Conservation (phyloP, 2,888 invertebrate genomes). For the Falcaria lacertinaria region DNA sequence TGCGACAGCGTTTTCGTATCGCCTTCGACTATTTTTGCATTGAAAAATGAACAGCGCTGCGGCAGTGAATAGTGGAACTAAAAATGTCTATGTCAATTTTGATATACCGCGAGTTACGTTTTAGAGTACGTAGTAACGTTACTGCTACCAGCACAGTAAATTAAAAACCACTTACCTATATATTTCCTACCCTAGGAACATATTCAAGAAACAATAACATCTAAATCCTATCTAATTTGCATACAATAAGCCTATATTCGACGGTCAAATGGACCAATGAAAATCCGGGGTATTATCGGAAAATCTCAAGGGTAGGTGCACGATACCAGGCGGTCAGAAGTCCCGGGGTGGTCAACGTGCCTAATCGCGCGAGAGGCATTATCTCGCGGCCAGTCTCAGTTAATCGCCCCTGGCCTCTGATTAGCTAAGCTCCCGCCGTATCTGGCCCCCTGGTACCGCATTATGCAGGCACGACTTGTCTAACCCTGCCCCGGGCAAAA, state of each 20-base stretch:
- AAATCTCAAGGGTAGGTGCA: constrained; percentile 41
- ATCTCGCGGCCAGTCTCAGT: constrained; percentile 62
- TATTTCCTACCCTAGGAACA: not conserved
- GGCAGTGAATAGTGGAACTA: too few relatives aligned
- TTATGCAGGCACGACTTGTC: constrained; percentile 69
- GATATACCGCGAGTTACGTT: too few relatives aligned
- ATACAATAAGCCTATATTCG: constrained; percentile 18
- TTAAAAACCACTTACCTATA: not conserved
- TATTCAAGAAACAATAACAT: constrained; percentile 10
- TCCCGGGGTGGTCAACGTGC: constrained; percentile 63
- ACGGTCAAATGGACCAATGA: constrained; percentile 40
- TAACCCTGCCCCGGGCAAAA: constrained; percentile 33
- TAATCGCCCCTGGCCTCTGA: constrained; percentile 71
- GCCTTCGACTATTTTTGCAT: too few relatives aligned
- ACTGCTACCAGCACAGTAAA: too few relatives aligned
- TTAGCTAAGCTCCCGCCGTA: constrained; percentile 69
- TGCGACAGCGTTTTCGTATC: too few relatives aligned
- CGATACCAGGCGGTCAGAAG: constrained; percentile 54
- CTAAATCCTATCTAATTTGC: constrained; percentile 12
- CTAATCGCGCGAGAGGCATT: constrained; percentile 75
- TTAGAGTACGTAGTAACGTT: too few relatives aligned
- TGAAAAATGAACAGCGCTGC: too few relatives aligned
- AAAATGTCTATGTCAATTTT: too few relatives aligned
- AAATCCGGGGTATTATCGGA: constrained; percentile 43
- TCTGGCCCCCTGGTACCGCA: constrained; percentile 60